Percentiles rank a stretch among this genome's conserved stretches.
Conservation (phyloP, 2,888 invertebrate species). For the Gortyna flavago region DNA sequence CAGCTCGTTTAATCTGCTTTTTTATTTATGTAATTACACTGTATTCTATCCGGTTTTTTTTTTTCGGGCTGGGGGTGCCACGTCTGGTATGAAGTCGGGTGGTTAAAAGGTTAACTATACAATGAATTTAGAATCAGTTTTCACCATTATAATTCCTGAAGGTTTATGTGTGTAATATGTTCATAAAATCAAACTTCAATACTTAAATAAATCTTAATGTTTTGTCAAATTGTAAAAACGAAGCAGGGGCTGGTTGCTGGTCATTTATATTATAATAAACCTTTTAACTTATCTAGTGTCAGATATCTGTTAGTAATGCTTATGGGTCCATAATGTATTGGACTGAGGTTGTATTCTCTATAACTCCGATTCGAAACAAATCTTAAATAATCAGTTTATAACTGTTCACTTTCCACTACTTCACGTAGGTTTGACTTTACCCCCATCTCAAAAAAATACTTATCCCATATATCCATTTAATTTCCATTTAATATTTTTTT, state of each 20-base stretch:
- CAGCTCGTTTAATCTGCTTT: too few species aligned
- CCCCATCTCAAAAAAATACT: not conserved
- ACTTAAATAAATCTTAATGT: not conserved
- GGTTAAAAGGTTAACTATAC: not conserved
- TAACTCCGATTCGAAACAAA: not conserved
- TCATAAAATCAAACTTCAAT: not conserved
- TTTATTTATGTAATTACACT: too few species aligned
- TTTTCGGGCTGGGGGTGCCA: too few species aligned
- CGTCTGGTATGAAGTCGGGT: too few species aligned
- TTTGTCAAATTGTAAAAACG: not conserved
- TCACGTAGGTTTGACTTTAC: not conserved
- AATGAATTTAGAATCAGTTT: not conserved
- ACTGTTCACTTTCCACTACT: not conserved
- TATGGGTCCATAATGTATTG: not conserved
- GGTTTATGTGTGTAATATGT: not conserved
- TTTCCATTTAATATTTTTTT: slow-evolving; percentile 75
- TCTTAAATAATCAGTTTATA: not conserved
- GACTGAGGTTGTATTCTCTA: not conserved
- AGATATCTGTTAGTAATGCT: not conserved
- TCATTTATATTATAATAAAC: not conserved
- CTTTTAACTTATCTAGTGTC: too few species aligned
- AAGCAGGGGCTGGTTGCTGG: not conserved
- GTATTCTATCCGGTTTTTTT: too few species aligned
- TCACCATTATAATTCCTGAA: not conserved
- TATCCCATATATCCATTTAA: not conserved